Percentiles rank a stretch among this genome's conserved stretches.
Conservation (phyloP, 2,888 invertebrate genomes). For the Drosophila algonquin region DNA sequence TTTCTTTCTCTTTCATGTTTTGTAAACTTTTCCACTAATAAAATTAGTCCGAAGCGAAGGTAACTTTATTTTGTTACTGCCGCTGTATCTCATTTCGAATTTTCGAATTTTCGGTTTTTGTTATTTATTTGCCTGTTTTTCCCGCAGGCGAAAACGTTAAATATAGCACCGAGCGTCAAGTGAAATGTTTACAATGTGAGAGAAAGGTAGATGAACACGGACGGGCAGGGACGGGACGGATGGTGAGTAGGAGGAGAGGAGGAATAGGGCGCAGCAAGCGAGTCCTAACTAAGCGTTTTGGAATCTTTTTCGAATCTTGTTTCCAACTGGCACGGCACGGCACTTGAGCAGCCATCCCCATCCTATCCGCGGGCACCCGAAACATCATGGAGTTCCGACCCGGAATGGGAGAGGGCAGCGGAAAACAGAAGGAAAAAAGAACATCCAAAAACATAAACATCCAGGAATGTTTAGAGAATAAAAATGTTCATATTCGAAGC, state of each 20-base stretch:
- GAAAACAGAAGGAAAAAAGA: slow-evolving; percentile 13
- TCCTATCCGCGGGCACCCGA: background rate
- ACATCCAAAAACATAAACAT: slow-evolving; percentile 66
- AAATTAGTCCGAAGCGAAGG: slow-evolving; percentile 54
- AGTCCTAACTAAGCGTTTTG: slow-evolving; percentile 54
- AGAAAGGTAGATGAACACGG: slow-evolving; percentile 71
- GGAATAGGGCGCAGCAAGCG: slow-evolving; percentile 25
- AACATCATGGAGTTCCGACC: slow-evolving; percentile 23
- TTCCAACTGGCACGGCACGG: slow-evolving; percentile 21
- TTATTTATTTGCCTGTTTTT: slow-evolving; percentile 68
- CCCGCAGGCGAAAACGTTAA: slow-evolving; percentile 61
- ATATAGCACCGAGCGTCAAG: slow-evolving; percentile 71
- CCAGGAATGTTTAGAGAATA: slow-evolving; percentile 71
- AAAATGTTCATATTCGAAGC: slow-evolving; percentile 39
- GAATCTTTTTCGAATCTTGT: slow-evolving; percentile 44
- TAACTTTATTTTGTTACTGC: slow-evolving; percentile 41
- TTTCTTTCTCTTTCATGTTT: slow-evolving; percentile 10
- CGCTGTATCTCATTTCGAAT: slow-evolving; percentile 22
- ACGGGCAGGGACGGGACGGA: slow-evolving; percentile 19
- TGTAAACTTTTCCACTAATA: slow-evolving; percentile 25
- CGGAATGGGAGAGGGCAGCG: background rate
- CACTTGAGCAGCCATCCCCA: slow-evolving; percentile 47
- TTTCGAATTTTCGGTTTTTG: slow-evolving; percentile 62
- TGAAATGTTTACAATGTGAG: slow-evolving; percentile 82
- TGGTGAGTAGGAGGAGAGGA: background rate